A percentile compares a stretch with the other conserved stretches of the same genome.
phyloP scores from a whole-genome alignment of 2,888 invertebrate genomes.

The Dioctria linearis region DNA sequence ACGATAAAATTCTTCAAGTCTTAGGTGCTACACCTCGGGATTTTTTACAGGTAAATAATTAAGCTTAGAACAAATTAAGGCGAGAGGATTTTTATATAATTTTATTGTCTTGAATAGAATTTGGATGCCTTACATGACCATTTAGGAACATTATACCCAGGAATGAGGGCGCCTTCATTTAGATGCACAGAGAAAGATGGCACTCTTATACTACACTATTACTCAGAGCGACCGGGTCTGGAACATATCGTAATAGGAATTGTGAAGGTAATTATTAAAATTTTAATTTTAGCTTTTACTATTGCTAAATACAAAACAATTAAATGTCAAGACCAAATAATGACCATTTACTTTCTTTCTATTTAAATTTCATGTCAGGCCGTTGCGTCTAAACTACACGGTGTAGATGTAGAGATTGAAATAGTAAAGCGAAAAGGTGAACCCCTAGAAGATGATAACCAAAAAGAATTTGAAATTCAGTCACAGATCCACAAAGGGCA shows the following conservation, averaged over 20 bases:
- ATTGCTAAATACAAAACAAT: too few relatives aligned
- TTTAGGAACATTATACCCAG: conserved; percentile 93
- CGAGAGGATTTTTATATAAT: background rate
- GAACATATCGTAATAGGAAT: conserved; percentile 98
- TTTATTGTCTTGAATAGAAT: conserved; percentile 76
- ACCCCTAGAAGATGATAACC: conserved; percentile 67
- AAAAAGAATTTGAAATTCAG: conserved; percentile 62
- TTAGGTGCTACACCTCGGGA: conserved; percentile 95
- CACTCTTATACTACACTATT: conserved; percentile 92
- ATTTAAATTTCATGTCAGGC: conserved; percentile 75
- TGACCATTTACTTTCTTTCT: conserved; percentile 26
- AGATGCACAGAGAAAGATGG: conserved; percentile 96
- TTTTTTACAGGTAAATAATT: conserved; percentile 84
- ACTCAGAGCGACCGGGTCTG: conserved; percentile 93
- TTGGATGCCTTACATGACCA: conserved; percentile 97
- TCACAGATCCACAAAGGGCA: conserved; percentile 56
- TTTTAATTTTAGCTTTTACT: too few relatives aligned
- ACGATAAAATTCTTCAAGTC: conserved; percentile 94
- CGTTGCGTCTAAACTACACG: conserved; percentile 93
- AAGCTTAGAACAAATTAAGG: background rate
- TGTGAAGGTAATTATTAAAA: conserved; percentile 81
- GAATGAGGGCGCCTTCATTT: conserved; percentile 96
- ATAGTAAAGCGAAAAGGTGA: conserved; percentile 90
- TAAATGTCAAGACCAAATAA: conserved; percentile 21
- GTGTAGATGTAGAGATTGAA: conserved; percentile 92